phyloP scores from a whole-genome alignment of 1,140 invertebrate species.

The Zaprionus vittiger region DNA sequence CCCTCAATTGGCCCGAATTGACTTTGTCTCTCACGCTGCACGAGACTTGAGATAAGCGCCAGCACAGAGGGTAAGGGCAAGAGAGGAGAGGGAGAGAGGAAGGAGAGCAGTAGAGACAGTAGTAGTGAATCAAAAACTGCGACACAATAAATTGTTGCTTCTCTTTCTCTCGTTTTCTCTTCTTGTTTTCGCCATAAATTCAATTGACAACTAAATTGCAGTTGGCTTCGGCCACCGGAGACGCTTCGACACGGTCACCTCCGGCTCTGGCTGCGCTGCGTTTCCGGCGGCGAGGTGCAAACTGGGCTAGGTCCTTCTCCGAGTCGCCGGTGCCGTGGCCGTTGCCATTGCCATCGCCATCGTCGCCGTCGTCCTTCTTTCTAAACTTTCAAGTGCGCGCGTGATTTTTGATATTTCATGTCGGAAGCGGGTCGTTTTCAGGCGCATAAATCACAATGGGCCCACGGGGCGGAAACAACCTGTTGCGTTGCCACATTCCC shows the following conservation, averaged over 20 bases:
- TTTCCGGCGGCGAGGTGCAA: conserved; percentile 60
- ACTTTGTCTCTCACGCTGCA: conserved; percentile 56
- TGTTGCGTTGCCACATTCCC: conserved; percentile 49
- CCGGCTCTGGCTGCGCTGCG: conserved; percentile 80
- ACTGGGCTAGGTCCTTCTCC: conserved; percentile 10
- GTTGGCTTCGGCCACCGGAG: conserved; percentile 74
- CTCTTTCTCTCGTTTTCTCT: background rate
- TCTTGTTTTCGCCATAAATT: conserved; percentile 73
- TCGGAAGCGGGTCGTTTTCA: conserved; percentile 82
- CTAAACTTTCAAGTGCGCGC: conserved; percentile 76
- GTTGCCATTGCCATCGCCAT: conserved; percentile 5
- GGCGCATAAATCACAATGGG: conserved; percentile 74
- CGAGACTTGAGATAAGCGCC: conserved; percentile 53
- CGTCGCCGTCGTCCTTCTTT: conserved; percentile 23
- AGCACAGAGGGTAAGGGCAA: background rate
- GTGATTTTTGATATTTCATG: conserved; percentile 76
- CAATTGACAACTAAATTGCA: conserved; percentile 84
- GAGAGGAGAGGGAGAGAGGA: background rate
- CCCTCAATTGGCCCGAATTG: conserved; percentile 57
- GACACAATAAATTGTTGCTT: conserved; percentile 65
- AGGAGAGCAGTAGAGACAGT: background rate
- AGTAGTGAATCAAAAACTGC: conserved; percentile 15
- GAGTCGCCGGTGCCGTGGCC: background rate
- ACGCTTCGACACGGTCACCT: conserved; percentile 84
- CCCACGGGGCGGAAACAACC: conserved; percentile 59